phyloP scores from a whole-genome alignment of 2,888 invertebrate genomes.

The Pristionchus maxplancki region DNA sequence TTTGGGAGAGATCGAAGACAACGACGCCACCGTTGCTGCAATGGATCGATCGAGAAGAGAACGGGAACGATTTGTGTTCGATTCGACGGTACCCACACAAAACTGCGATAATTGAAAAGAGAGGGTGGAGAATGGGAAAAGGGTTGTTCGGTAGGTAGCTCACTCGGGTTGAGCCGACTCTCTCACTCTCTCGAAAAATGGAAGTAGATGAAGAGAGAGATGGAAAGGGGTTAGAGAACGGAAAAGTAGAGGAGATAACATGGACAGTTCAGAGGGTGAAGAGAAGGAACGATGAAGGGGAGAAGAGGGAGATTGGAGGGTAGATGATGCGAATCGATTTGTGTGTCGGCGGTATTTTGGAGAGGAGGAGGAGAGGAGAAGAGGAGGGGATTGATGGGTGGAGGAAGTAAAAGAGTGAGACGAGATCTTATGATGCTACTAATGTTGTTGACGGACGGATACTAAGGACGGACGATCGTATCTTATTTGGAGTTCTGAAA shows the following conservation, averaged over 20 bases:
- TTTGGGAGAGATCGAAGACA: constrained; percentile 7
- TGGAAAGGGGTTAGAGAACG: constrained; percentile 1
- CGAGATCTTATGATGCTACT: constrained; percentile 54
- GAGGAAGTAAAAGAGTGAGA: constrained; percentile 48
- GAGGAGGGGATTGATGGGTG: constrained; percentile 34
- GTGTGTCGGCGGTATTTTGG: background rate
- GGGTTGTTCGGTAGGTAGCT: background rate
- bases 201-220: constrained; percentile 18
- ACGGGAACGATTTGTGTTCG: background rate
- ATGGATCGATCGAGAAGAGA: background rate
- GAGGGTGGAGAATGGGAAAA: constrained; percentile 22
- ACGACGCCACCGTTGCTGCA: background rate
- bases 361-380: constrained; percentile 37
- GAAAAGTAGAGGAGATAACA: constrained; percentile 41
- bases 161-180: constrained; percentile 44
- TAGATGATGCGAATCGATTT: constrained; percentile 46
- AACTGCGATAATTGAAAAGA: constrained; percentile 43
- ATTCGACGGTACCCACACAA: background rate
- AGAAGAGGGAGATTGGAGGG: constrained; percentile 43
- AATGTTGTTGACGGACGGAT: background rate
- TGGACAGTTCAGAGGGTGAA: constrained; percentile 28
- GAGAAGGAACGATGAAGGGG: constrained; percentile 31
- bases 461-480: background rate
- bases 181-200: constrained; percentile 39
- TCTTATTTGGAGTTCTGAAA: no score